A percentile compares a stretch with the other conserved stretches of the same genome.
phyloP scores from a whole-genome alignment of 1,140 invertebrate species.

The Drosophila nasuta region DNA sequence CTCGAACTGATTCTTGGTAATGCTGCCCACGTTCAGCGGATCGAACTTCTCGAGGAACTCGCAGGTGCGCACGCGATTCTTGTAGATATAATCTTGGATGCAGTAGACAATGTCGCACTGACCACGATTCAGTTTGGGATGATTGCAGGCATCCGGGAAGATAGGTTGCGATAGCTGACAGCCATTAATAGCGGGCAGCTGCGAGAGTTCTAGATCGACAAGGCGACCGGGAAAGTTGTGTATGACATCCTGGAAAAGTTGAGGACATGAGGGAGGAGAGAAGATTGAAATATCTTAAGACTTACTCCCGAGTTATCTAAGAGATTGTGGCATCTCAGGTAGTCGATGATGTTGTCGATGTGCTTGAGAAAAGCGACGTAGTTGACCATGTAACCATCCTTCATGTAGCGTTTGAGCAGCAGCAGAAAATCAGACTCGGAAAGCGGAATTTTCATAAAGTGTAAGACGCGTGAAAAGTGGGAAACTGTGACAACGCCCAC shows the following conservation, averaged over 20 bases:
- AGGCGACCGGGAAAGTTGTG: constrained; percentile 87
- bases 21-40: constrained; percentile 87
- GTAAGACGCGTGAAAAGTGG: constrained; percentile 89
- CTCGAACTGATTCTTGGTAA: constrained; percentile 88
- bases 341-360: constrained; percentile 86
- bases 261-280: background rate
- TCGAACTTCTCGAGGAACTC: constrained; percentile 89
- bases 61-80: constrained; percentile 87
- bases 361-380: constrained; percentile 89
- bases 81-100: constrained; percentile 86
- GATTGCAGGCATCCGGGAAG: constrained; percentile 74
- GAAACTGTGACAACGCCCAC: constrained; percentile 89
- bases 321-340: constrained; percentile 61
- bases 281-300: too few relatives aligned
- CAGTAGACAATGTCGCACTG: constrained; percentile 74
- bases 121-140: constrained; percentile 62
- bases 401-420: constrained; percentile 89
- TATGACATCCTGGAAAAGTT: constrained; percentile 85
- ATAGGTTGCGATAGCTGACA: constrained; percentile 59
- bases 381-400: constrained; percentile 89
- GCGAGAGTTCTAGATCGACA: constrained; percentile 88
- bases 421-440: constrained; percentile 89
- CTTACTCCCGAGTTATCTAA: constrained; percentile 68
- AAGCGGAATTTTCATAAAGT: constrained; percentile 88
- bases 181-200: constrained; percentile 87